phyloP scores from a whole-genome alignment of 2,797 vertebrate genomes.

The Scolopax rusticola region DNA sequence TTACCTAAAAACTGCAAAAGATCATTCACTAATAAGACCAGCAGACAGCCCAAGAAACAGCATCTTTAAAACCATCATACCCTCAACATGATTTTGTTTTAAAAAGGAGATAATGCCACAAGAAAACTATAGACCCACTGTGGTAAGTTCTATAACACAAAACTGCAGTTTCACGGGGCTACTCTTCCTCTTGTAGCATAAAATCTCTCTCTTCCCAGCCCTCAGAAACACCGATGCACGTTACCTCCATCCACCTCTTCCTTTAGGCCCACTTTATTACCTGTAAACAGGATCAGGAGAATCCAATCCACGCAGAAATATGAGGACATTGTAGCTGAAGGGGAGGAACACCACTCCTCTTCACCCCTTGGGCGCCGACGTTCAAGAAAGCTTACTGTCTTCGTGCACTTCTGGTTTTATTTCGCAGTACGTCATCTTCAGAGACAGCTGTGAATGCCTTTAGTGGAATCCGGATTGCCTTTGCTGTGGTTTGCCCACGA shows the following conservation, averaged over 20 bases:
- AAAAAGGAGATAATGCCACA: neutral
- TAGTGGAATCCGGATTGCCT: neutral
- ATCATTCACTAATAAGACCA: neutral
- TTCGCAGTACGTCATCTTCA: neutral
- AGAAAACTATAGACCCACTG: neutral
- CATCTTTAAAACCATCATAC: neutral
- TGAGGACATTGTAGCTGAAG: neutral
- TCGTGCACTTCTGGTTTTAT: neutral
- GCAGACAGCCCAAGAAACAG: neutral
- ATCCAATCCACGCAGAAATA: neutral
- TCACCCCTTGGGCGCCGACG: neutral
- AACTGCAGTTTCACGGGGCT: neutral
- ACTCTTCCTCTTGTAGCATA: neutral
- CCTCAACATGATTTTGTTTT: neutral
- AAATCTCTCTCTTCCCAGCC: neutral
- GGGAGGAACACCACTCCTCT: accelerated
- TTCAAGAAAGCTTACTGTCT: neutral
- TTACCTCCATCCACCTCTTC: neutral
- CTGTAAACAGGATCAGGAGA: constrained; percentile 35
- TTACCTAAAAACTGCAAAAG: neutral
- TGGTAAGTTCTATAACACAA: neutral
- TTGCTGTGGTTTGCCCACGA: neutral
- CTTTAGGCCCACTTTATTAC: neutral
- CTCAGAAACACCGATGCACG: neutral
- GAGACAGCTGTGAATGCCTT: neutral